Conservation (phyloP, 2,797 vertebrate genomes). For the Esox masquinongy region DNA sequence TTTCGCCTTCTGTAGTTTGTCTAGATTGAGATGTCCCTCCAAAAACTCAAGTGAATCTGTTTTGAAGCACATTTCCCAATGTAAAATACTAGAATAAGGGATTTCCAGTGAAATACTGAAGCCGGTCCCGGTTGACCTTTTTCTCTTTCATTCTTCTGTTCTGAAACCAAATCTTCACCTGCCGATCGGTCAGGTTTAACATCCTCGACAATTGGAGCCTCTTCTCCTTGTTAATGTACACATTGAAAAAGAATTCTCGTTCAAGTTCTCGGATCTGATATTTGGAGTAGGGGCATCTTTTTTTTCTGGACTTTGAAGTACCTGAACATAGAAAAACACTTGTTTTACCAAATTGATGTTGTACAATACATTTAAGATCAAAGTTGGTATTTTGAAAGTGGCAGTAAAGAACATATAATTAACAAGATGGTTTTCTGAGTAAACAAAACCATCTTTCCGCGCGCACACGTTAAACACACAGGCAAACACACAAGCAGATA, state of each 20-base stretch:
- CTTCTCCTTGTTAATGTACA: slow-evolving; percentile 99
- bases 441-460: not conserved
- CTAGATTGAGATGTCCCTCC: slow-evolving; percentile 25
- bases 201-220: slow-evolving; percentile 95
- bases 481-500: slow-evolving; percentile 11
- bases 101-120: slow-evolving; percentile 98
- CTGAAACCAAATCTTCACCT: slow-evolving; percentile 99
- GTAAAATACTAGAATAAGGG: slow-evolving; percentile 87
- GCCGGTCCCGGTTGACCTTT: slow-evolving; percentile 96
- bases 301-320: slow-evolving; percentile 93
- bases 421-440: slow-evolving; percentile 17
- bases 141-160: slow-evolving; percentile 99
- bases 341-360: not conserved
- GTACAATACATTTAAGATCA: not conserved
- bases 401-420: not conserved
- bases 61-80: not conserved
- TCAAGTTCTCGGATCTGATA: slow-evolving; percentile 99
- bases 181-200: slow-evolving; percentile 95
- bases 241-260: slow-evolving; percentile 99
- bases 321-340: slow-evolving; percentile 57
- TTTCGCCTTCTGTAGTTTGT: not conserved
- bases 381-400: not conserved
- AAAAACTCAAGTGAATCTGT: slow-evolving; percentile 18
- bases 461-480: not conserved
- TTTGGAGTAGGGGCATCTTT: slow-evolving; percentile 97